Conservation (phyloP, 2,888 invertebrate species). For the Dynastes grantii region DNA sequence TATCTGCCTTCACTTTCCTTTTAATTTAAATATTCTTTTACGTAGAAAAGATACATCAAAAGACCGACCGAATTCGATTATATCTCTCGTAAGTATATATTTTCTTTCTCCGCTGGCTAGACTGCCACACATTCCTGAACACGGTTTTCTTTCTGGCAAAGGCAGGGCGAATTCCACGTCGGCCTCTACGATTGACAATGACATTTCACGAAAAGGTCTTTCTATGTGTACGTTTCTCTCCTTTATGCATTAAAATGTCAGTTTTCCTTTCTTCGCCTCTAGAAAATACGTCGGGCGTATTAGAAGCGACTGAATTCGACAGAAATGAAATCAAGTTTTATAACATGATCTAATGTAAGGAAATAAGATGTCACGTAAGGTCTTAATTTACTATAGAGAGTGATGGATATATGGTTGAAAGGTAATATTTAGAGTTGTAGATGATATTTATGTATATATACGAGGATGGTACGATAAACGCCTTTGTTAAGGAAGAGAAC, state of each 20-base stretch:
- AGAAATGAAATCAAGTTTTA: slow-evolving; percentile 17
- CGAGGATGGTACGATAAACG: too few species aligned
- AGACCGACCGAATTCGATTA: slow-evolving; percentile 13
- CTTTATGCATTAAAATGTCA: slow-evolving; percentile 21
- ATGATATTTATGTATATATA: too few species aligned
- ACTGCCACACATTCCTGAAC: slow-evolving; percentile 18
- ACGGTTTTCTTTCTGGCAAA: slow-evolving; percentile 16
- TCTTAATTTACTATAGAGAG: background rate
- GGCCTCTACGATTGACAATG: slow-evolving; percentile 24
- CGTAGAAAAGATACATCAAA: slow-evolving; percentile 16
- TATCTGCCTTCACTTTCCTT: background rate
- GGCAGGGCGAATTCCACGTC: slow-evolving; percentile 16
- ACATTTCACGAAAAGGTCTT: slow-evolving; percentile 29
- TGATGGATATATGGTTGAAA: too few species aligned
- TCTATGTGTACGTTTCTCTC: slow-evolving; percentile 25
- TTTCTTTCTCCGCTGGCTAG: background rate
- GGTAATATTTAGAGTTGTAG: too few species aligned
- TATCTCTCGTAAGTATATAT: slow-evolving; percentile 16
- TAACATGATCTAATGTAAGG: slow-evolving; percentile 17
- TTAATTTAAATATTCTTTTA: slow-evolving; percentile 11
- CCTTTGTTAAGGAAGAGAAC: too few species aligned
- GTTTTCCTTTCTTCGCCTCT: slow-evolving; percentile 18
- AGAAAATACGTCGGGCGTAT: slow-evolving; percentile 4
- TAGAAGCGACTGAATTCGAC: slow-evolving; percentile 18
- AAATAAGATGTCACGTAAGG: slow-evolving; percentile 5